These are phyloP conservation scores for Jordanella pulchra DNA, from an alignment of 2,797 vertebrate genomes.

Conservation along the genomic window DNA sequence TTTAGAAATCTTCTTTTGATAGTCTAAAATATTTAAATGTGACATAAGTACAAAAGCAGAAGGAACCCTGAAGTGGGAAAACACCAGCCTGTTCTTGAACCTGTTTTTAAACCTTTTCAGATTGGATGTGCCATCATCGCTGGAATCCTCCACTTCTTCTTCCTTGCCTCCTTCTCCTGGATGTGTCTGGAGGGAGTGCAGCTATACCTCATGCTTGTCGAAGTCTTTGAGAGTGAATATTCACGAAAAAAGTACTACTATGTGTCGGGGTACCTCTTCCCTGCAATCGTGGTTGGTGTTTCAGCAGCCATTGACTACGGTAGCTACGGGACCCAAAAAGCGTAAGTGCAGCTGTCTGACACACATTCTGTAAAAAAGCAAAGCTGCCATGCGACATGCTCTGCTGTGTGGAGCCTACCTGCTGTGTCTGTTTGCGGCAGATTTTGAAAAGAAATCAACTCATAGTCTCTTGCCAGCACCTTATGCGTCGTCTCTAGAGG, in stretches of 20 bases:
- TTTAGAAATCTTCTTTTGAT: neutral
- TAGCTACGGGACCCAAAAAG: constrained; percentile 94
- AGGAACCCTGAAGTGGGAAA: neutral
- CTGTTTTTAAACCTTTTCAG: constrained; percentile 70
- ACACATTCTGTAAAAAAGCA: constrained; percentile 36
- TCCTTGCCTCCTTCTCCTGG: constrained; percentile 98
- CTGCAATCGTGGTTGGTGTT: constrained; percentile 94
- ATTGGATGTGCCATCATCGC: constrained; percentile 97
- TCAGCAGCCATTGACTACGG: constrained; percentile 96
- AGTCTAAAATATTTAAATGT: neutral
- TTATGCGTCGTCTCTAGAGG: constrained; percentile 49
- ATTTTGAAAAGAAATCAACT: constrained; percentile 55
- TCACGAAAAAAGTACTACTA: constrained; percentile 99
- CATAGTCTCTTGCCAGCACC: constrained; percentile 54
- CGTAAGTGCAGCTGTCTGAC: constrained; percentile 83
- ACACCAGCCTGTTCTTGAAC: constrained; percentile 3
- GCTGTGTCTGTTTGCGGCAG: constrained; percentile 45
- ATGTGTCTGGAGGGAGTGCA: constrained; percentile 99
- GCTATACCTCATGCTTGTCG: constrained; percentile 98
- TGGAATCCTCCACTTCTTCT: constrained; percentile 98
- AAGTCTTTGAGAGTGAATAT: constrained; percentile 99
- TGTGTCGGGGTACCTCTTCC: constrained; percentile 95
- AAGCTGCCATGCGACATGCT: constrained; percentile 26
- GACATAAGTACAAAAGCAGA: neutral
- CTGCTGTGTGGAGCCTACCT: constrained; percentile 33